A percentile compares a stretch with the other conserved stretches of the same genome.
phyloP scores from a whole-genome alignment of 2,113 vertebrate species.

The Oncorhynchus masou region DNA sequence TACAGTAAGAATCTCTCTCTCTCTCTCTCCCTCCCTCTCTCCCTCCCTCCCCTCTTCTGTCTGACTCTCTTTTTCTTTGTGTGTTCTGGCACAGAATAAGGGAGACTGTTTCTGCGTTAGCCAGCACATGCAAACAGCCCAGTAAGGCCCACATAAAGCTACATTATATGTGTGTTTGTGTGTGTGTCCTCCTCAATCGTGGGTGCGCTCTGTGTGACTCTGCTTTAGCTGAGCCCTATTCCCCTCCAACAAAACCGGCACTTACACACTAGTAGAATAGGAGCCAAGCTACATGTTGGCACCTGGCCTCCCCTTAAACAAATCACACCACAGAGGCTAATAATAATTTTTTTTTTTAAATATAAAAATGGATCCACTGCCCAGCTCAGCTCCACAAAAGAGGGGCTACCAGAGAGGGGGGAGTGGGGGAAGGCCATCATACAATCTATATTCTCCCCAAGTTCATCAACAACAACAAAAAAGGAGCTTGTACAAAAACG shows the following conservation, averaged over 20 bases:
- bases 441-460: not conserved
- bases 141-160: constrained; percentile 42
- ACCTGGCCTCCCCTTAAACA: constrained; percentile 66
- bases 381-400: constrained; percentile 35
- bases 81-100: constrained; percentile 42
- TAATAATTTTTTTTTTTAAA: constrained; percentile 34
- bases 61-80: constrained; percentile 18
- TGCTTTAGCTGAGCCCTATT: constrained; percentile 46
- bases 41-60: constrained; percentile 2
- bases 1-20: not conserved
- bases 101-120: constrained; percentile 25
- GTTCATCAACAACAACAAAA: constrained; percentile 3
- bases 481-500: constrained; percentile 30
- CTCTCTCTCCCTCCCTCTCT: not conserved
- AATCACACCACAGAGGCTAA: constrained; percentile 71
- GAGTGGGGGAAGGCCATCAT: constrained; percentile 52
- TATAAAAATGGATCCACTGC: constrained; percentile 52
- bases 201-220: constrained; percentile 60
- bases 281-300: constrained; percentile 70
- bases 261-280: constrained; percentile 63
- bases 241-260: constrained; percentile 52
- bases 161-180: constrained; percentile 24
- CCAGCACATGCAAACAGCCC: constrained; percentile 36
- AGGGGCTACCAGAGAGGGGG: constrained; percentile 58
- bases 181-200: not conserved